Conservation (phyloP, 1,140 invertebrate species). For the Scaptomyza hsui region DNA sequence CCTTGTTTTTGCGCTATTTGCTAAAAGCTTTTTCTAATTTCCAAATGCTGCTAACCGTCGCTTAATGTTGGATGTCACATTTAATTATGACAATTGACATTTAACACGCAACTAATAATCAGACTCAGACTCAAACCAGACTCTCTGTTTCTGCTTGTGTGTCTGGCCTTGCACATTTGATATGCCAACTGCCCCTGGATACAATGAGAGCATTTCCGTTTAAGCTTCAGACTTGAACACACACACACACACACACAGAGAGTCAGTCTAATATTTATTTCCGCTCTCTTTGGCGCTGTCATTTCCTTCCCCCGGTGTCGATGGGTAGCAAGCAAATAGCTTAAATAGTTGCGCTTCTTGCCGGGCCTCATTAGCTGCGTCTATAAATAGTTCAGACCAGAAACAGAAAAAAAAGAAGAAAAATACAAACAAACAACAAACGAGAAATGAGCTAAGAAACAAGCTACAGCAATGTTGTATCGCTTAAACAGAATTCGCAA, state of each 20-base stretch:
- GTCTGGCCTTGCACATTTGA: conserved; percentile 17
- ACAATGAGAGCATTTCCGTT: conserved; percentile 40
- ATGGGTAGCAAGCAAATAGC: conserved; percentile 8
- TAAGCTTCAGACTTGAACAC: conserved; percentile 16
- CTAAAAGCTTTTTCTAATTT: conserved; percentile 78
- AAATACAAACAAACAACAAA: not conserved
- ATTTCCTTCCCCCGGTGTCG: conserved; percentile 22
- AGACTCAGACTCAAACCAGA: conserved; percentile 1
- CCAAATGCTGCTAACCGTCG: conserved; percentile 23
- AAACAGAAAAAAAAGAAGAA: conserved; percentile 3
- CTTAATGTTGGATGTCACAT: conserved; percentile 48
- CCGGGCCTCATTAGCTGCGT: conserved; percentile 35
- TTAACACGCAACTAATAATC: conserved; percentile 71
- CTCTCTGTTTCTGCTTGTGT: not conserved
- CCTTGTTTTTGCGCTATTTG: conserved; percentile 13
- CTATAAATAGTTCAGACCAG: conserved; percentile 28
- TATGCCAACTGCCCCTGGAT: conserved; percentile 6
- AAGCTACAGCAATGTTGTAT: not conserved
- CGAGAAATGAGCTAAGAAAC: not conserved
- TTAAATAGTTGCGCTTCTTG: conserved; percentile 34
- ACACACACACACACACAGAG: not conserved
- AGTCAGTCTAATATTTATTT: conserved; percentile 29
- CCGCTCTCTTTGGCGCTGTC: conserved; percentile 27
- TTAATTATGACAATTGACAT: conserved; percentile 73
- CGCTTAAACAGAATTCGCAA: conserved; percentile 48